Conservation (phyloP, 2,113 vertebrate species). For the Barnardius zonarius region DNA sequence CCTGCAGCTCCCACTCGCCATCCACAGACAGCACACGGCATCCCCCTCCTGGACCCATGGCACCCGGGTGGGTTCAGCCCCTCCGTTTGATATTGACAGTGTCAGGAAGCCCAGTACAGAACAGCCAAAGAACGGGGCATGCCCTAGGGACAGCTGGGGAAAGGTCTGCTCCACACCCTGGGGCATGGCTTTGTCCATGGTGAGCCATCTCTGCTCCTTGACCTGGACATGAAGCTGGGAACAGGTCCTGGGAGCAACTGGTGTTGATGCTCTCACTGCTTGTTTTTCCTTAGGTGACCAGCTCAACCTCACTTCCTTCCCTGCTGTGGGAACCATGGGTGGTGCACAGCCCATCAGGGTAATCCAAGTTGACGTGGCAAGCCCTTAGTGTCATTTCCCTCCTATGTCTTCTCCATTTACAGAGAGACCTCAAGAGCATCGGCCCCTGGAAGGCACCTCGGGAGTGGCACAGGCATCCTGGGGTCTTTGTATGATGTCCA, state of each 20-base stretch:
- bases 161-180: rapidly evolving
- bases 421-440: not conserved
- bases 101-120: not conserved
- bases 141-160: not conserved
- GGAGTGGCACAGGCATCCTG: not conserved
- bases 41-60: not conserved
- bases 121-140: not conserved
- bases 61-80: not conserved
- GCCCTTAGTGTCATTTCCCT: not conserved
- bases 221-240: not conserved
- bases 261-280: not conserved
- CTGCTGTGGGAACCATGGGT: not conserved
- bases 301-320: not conserved
- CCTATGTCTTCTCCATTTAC: not conserved
- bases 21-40: not conserved
- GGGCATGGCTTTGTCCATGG: too few species aligned
- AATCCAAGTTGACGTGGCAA: not conserved
- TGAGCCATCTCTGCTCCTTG: not conserved
- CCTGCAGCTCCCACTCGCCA: not conserved
- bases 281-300: not conserved
- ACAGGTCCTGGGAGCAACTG: not conserved
- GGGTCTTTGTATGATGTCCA: rapidly evolving
- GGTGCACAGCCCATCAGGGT: not conserved
- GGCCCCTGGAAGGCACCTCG: not conserved
- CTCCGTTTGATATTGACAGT: not conserved